A percentile compares a stretch with the other conserved stretches of the same genome.
phyloP scores from a whole-genome alignment of 2,888 invertebrate species.

The Drosophila melanosoma region DNA sequence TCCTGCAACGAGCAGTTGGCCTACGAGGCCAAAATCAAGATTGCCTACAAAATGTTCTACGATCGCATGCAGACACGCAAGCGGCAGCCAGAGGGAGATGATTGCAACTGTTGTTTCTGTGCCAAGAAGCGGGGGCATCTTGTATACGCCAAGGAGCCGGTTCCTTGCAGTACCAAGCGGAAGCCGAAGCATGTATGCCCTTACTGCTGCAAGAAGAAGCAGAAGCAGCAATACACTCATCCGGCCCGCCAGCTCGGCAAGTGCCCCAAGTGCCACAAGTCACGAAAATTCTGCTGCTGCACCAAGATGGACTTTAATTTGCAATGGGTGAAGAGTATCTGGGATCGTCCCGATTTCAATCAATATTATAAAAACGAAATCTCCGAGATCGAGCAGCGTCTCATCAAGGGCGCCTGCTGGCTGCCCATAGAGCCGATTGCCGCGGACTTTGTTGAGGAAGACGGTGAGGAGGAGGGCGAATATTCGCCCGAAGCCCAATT shows the following conservation, averaged over 20 bases:
- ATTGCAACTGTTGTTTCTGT: slow-evolving; percentile 82
- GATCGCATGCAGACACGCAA: slow-evolving; percentile 81
- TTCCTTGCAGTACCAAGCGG: slow-evolving; percentile 65
- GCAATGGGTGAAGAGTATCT: slow-evolving; percentile 82
- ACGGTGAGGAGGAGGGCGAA: slow-evolving; percentile 39
- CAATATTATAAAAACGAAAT: slow-evolving; percentile 79
- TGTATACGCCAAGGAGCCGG: slow-evolving; percentile 73
- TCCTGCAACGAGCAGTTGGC: slow-evolving; percentile 78
- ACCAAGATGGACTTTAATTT: slow-evolving; percentile 78
- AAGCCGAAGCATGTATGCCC: slow-evolving; percentile 72
- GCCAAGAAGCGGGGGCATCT: slow-evolving; percentile 79
- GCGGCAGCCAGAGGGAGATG: slow-evolving; percentile 73
- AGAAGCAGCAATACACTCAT: slow-evolving; percentile 62
- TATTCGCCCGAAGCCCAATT: slow-evolving; percentile 41
- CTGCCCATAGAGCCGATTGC: slow-evolving; percentile 58
- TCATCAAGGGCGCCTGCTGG: slow-evolving; percentile 72
- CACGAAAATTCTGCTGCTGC: slow-evolving; percentile 74
- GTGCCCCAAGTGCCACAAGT: slow-evolving; percentile 80
- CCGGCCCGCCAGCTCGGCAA: slow-evolving; percentile 64
- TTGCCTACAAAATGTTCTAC: slow-evolving; percentile 80
- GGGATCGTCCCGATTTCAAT: slow-evolving; percentile 81
- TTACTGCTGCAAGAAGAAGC: slow-evolving; percentile 76
- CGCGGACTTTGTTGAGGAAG: slow-evolving; percentile 43
- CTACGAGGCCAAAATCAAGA: slow-evolving; percentile 78
- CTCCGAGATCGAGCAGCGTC: slow-evolving; percentile 68